Conservation (phyloP, 2,888 invertebrate species). For the Drosophila mulleri region DNA sequence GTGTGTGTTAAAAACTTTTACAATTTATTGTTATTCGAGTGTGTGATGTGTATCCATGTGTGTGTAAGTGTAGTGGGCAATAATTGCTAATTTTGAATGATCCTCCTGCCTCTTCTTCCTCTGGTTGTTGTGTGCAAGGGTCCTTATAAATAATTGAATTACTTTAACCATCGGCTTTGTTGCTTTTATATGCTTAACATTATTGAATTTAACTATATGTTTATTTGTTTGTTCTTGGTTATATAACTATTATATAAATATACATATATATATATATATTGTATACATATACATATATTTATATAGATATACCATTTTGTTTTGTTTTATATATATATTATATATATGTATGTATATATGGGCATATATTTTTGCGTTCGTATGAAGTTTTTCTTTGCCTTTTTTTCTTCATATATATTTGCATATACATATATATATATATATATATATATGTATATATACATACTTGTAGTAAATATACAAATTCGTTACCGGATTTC, state of each 20-base stretch:
- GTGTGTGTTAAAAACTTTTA: constrained; percentile 62
- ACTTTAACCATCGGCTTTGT: constrained; percentile 55
- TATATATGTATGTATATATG: constrained; percentile 49
- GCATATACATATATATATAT: constrained; percentile 20
- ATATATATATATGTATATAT: constrained; percentile 28
- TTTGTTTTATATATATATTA: constrained; percentile 31
- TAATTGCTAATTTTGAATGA: constrained; percentile 55
- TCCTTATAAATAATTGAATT: constrained; percentile 73
- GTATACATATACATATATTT: constrained; percentile 25
- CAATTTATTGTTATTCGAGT: constrained; percentile 53
- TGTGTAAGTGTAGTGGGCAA: constrained; percentile 36
- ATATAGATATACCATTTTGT: constrained; percentile 34
- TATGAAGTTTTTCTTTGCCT: constrained; percentile 39
- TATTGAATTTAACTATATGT: constrained; percentile 80
- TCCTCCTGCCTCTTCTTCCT: constrained; percentile 29
- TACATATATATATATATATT: constrained; percentile 63
- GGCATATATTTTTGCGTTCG: constrained; percentile 47
- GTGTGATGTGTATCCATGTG: constrained; percentile 17
- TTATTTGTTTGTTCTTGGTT: constrained; percentile 79
- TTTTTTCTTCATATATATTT: constrained; percentile 32
- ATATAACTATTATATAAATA: constrained; percentile 70
- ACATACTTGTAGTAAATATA: constrained; percentile 70
- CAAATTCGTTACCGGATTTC: constrained; percentile 79
- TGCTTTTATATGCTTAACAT: constrained; percentile 66
- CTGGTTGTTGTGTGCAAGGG: constrained; percentile 52